Evolutionary conservation across 2,888 invertebrate genomes (phyloP).

Genomic region (Diplazon laetatorius): DNA sequence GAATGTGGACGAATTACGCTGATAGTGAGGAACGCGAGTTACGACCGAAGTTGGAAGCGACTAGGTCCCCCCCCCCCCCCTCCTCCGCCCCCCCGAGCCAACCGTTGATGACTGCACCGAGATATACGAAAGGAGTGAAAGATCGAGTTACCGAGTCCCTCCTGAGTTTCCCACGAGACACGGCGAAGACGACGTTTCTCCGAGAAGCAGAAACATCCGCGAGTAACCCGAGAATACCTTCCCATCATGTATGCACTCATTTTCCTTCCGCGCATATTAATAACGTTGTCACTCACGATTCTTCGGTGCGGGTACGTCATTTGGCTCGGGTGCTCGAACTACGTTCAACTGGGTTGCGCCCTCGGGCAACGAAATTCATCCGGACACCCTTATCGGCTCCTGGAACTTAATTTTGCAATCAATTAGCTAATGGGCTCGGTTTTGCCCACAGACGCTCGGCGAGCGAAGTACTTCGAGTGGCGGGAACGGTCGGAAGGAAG

Average conservation of each 20-base stretch:
- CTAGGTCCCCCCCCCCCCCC: too few species aligned
- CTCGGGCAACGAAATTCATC: conserved; percentile 9
- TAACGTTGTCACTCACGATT: conserved; percentile 40
- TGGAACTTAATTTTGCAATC: conserved; percentile 37
- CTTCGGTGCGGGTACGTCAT: conserved; percentile 35
- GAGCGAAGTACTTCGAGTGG: not conserved
- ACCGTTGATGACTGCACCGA: conserved; percentile 1
- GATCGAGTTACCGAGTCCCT: not conserved
- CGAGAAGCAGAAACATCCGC: conserved; percentile 39
- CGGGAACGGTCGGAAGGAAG: too few species aligned
- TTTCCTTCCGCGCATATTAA: conserved; percentile 22
- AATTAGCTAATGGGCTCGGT: conserved; percentile 57
- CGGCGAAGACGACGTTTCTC: conserved; percentile 16
- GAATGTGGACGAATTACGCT: conserved; percentile 40
- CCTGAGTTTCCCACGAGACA: conserved; percentile 3
- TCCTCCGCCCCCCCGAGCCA: too few species aligned
- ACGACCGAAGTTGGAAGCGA: conserved; percentile 36
- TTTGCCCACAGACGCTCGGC: conserved; percentile 11
- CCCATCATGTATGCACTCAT: conserved; percentile 16
- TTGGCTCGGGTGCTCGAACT: conserved; percentile 27
- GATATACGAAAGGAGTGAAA: conserved; percentile 23
- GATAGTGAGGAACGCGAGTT: conserved; percentile 26
- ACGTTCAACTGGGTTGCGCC: conserved; percentile 3
- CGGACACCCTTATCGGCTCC: not conserved
- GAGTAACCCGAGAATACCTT: conserved; percentile 23